phyloP scores from a whole-genome alignment of 2,113 vertebrate genomes.

The Gnathochromis pfefferi region DNA sequence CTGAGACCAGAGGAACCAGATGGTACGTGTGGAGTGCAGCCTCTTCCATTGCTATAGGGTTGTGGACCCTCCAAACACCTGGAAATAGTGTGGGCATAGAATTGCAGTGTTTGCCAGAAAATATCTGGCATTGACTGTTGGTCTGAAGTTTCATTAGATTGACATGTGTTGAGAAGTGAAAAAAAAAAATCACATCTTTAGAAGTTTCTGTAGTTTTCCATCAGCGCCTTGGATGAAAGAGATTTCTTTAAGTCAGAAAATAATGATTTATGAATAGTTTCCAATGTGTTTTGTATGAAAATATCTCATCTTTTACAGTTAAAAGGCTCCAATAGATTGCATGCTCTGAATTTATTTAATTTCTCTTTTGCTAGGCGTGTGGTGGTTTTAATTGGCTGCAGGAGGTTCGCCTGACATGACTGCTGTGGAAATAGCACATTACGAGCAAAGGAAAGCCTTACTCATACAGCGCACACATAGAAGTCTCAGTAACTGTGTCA shows the following conservation, averaged over 20 bases:
- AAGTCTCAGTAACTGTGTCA: slow-evolving; percentile 24
- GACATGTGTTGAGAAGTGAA: slow-evolving; percentile 3
- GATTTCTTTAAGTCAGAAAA: background rate
- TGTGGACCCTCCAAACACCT: slow-evolving; percentile 25
- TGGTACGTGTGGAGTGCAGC: slow-evolving; percentile 23
- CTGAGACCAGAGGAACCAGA: background rate
- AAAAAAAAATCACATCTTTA: background rate
- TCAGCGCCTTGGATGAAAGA: background rate
- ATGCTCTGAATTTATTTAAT: background rate
- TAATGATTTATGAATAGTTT: background rate
- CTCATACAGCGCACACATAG: slow-evolving; percentile 21
- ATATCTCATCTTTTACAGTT: background rate
- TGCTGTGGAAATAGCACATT: slow-evolving; percentile 24
- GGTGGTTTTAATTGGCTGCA: slow-evolving; percentile 24
- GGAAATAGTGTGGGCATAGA: slow-evolving; percentile 7
- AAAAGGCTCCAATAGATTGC: background rate
- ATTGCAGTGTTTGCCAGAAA: background rate
- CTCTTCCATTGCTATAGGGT: background rate
- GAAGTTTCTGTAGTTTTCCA: background rate
- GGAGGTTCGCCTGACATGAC: slow-evolving; percentile 16
- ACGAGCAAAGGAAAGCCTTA: slow-evolving; percentile 44
- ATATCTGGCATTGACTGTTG: background rate
- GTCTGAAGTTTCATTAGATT: background rate
- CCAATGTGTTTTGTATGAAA: slow-evolving; percentile 37
- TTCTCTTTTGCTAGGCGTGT: slow-evolving; percentile 6